Base-by-base conservation (phyloP, 2,113 vertebrate genomes). In the Chionis minor region DNA sequence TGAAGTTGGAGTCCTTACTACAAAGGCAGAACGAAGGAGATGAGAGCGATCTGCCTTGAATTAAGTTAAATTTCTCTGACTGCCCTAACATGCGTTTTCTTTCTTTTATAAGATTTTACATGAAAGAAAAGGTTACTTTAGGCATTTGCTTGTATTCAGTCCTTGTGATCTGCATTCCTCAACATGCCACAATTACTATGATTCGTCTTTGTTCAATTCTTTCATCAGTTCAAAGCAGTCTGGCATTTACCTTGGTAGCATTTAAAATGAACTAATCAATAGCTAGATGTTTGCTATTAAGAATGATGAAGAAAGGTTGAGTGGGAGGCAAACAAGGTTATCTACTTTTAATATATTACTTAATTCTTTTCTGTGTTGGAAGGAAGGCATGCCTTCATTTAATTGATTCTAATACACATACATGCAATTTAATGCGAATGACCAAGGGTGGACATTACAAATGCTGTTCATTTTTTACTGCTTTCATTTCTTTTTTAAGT, bases 211-310 rank as follows among this genome's bases (percentile, higher is more conserved):
- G 94, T 91, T 98, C 97, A 92, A 94, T 98, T 97, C 92, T 91
- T 97, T 93, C 96, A 96, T 97, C 95, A 96, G 97, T 94, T 97
- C 94, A 96, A 95, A 98, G 98, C 96, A 94, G 88, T 54, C 67
- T 65, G 94, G 97, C 97, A 97, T 97, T 98, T 96, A 93, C 96
- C 96, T 97, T 94, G 92, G 96, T 85, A 89, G 91, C 95, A 96
- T 96, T 92, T 94, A 45, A 71, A 95, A 44, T 35, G 93, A 96
- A 62, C 85, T 42, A 56, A 97, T 98, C 97, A 83, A 96, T 96
- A 96, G 58, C 89, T 94, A 94, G 96, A 94, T 91, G 88, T 92
- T 91, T 86, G 90, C 93, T 95, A 92, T 96, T 94, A 95, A 93
- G 96, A 97, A 96, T 70, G 88, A 96, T 91, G 90, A 92, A 88